Base-by-base conservation (phyloP, 2,888 invertebrate species). In the Caenorhabditis uteleia region DNA sequence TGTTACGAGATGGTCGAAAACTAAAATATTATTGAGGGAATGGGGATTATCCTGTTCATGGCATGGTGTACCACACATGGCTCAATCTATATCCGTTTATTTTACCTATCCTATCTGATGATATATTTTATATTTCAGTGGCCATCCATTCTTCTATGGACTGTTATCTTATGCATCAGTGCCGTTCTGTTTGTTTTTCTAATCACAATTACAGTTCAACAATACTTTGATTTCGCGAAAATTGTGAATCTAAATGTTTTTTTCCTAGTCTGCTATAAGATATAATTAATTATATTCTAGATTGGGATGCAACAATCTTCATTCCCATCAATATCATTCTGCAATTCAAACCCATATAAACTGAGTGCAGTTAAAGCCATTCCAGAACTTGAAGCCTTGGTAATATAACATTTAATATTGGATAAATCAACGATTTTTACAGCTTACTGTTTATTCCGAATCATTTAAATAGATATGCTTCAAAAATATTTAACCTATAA, bases 331-430 rank as follows among this genome's bases (percentile, higher is more conserved):
- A 67, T 69, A 14, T 69, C 72, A 16, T 67, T 72, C 43, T 72
- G 72, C 60, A 72, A 72, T 38, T 58, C 66, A 7, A 72, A 69
- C n/a, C 69, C 72, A 0, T 72, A 72, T 50, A 72, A 72, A 46
- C 48, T 72, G 31, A 64, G 60, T 46, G 64, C 61, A 14, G 68
- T 72, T 46, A 48, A 54, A 49, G 50, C 51, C 7, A 66, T 69
- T 39, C 68, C 68, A 6, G 72, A 72, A 46, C 47, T 72, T 7
- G 60, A 72, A 26, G 72, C 72, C 3, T n/a, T n/a, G n/a, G n/a
- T n/a, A n/a, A n/a, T n/a, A n/a, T n/a, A n/a, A n/a, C n/a, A n/a
- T n/a, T n/a, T n/a, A n/a, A n/a, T n/a, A n/a, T n/a, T n/a, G n/a
- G n/a, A n/a, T n/a, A n/a, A n/a, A n/a, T n/a, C n/a, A n/a, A n/a